Conservation (phyloP, 2,888 invertebrate genomes). For the Mimachlamys varia region DNA sequence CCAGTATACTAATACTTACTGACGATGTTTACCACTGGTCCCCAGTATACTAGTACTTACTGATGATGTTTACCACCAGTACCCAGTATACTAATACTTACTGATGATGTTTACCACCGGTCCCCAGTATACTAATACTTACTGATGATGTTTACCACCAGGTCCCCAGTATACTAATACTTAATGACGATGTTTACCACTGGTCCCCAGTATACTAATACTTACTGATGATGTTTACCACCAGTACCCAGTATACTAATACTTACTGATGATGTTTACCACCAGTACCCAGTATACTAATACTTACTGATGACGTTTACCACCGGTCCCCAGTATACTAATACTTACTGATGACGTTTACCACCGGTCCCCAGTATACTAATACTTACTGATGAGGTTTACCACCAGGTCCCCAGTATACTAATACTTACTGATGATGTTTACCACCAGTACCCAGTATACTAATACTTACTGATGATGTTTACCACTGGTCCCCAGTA, state of each 20-base stretch:
- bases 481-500: background rate
- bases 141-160: conserved; percentile 22
- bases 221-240: conserved; percentile 14
- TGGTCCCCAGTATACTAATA: background rate
- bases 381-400: background rate
- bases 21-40: background rate
- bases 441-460: background rate
- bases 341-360: background rate
- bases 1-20: background rate
- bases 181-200: background rate
- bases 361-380: background rate
- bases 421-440: background rate
- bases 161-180: background rate
- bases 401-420: background rate
- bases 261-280: background rate
- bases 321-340: background rate
- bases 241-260: background rate
- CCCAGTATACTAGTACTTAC: background rate
- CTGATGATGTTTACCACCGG: background rate
- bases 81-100: background rate
- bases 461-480: background rate
- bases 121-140: background rate
- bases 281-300: background rate
- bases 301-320: background rate
- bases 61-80: background rate